Percentiles rank a stretch among this genome's conserved stretches.
Evolutionary conservation across 1,140 invertebrate genomes (phyloP).

Genomic region (Watersipora subatra): DNA sequence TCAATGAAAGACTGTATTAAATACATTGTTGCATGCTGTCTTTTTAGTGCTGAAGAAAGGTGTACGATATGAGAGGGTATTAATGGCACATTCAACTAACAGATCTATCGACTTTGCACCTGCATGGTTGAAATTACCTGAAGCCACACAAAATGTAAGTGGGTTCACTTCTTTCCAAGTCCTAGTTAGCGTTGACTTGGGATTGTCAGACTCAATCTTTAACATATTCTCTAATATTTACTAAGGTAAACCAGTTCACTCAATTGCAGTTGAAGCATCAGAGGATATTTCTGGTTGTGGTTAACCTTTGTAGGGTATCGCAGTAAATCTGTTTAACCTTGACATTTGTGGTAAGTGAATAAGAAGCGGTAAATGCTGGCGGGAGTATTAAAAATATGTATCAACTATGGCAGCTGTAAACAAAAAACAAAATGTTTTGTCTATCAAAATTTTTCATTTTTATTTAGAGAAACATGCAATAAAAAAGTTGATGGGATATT

Average conservation of each 20-base stretch:
- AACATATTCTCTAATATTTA: not conserved
- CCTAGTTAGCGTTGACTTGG: not conserved
- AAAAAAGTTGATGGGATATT: no score
- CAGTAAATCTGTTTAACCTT: no score
- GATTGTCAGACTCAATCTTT: not conserved
- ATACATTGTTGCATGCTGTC: no score
- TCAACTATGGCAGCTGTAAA: no score
- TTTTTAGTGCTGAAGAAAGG: not conserved
- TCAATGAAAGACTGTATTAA: no score
- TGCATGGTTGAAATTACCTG: not conserved
- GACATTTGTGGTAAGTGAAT: no score
- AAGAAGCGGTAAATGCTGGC: no score
- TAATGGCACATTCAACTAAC: not conserved
- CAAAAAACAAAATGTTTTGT: no score
- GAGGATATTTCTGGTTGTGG: not conserved
- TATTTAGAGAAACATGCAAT: no score
- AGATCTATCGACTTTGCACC: not conserved
- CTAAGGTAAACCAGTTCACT: not conserved
- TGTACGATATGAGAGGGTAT: not conserved
- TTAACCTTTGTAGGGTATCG: no score
- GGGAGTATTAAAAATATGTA: no score
- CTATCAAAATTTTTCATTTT: no score
- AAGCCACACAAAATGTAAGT: not conserved
- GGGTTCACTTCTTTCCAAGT: not conserved
- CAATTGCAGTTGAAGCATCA: not conserved